Evolutionary conservation across 2,797 vertebrate genomes (phyloP).

Genomic region (Lindbergichthys nudifrons): DNA sequence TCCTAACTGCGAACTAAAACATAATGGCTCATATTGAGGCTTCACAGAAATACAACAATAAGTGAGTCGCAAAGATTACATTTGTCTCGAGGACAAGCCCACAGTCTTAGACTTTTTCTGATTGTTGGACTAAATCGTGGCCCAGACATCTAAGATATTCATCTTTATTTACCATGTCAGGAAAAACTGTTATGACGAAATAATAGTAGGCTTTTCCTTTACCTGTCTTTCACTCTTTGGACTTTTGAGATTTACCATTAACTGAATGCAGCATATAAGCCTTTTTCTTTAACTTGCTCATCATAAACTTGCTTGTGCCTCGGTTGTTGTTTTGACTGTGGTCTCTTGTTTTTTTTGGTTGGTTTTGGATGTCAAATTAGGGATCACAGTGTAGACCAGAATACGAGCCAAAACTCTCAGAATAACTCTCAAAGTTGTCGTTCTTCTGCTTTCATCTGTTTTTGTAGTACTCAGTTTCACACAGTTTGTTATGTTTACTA

Average conservation of each 20-base stretch:
- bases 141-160: background rate
- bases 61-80: background rate
- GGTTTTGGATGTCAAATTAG: background rate
- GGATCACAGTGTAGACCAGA: background rate
- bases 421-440: background rate
- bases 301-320: background rate
- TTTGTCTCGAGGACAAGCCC: constrained; percentile 16
- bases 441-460: background rate
- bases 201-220: background rate
- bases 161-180: background rate
- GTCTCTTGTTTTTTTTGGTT: background rate
- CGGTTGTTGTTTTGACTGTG: background rate
- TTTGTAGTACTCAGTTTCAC: background rate
- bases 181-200: background rate
- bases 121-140: constrained; percentile 7
- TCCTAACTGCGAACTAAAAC: background rate
- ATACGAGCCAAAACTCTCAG: background rate
- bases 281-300: background rate
- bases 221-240: background rate
- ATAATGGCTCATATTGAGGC: background rate
- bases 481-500: constrained; percentile 13
- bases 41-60: constrained; percentile 5
- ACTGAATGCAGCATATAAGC: background rate
- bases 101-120: background rate
- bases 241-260: background rate